A percentile compares a stretch with the other conserved stretches of the same genome.
These are phyloP conservation scores for Drosophila repleta DNA, from an alignment of 1,140 invertebrate genomes.

Conservation along the genomic window DNA sequence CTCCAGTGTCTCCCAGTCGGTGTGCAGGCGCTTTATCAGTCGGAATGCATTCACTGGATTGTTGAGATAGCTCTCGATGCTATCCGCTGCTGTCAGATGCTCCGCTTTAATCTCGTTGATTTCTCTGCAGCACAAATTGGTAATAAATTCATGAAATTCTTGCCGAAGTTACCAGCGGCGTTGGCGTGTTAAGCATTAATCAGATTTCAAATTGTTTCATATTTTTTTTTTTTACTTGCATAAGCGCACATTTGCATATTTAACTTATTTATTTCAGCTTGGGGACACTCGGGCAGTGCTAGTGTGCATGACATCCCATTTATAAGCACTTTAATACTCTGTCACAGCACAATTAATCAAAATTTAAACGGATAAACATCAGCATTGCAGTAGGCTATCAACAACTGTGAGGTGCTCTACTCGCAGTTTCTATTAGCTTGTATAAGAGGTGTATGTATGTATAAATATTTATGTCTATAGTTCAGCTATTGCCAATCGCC, in stretches of 20 bases:
- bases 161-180: neutral
- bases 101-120: conserved; percentile 88
- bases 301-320: conserved; percentile 32
- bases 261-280: conserved; percentile 13
- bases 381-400: neutral
- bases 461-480: too few relatives aligned
- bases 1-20: conserved; percentile 91
- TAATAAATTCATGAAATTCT: conserved; percentile 20
- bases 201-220: conserved; percentile 41
- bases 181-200: conserved; percentile 28
- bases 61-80: conserved; percentile 92
- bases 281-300: conserved; percentile 6
- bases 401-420: conserved; percentile 5
- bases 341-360: conserved; percentile 36
- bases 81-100: conserved; percentile 90
- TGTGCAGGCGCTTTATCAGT: conserved; percentile 96
- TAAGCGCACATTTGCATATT: conserved; percentile 28
- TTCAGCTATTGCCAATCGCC: neutral
- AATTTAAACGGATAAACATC: conserved; percentile 9
- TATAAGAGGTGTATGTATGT: neutral
- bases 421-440: neutral
- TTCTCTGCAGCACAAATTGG: conserved; percentile 84
- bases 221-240: conserved; percentile 38
- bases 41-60: conserved; percentile 99
- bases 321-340: conserved; percentile 23